A percentile compares a stretch with the other conserved stretches of the same genome.
phyloP scores from a whole-genome alignment of 2,888 invertebrate genomes.

The Athalia cordata region DNA sequence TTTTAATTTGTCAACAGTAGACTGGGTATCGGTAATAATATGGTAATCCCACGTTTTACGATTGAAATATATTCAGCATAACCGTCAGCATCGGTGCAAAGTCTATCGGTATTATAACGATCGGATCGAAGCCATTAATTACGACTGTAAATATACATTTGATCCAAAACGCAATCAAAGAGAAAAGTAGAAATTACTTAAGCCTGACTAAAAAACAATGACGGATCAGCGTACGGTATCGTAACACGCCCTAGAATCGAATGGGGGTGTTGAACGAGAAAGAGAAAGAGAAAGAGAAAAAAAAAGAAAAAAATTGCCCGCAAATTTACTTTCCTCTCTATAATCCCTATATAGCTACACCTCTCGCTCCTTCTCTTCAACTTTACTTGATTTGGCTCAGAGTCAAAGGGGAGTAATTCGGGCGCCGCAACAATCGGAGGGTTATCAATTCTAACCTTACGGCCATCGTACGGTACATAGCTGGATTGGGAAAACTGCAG shows the following conservation, averaged over 20 bases:
- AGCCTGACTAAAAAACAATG: neutral
- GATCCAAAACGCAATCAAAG: slow-evolving; percentile 4
- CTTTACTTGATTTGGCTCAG: neutral
- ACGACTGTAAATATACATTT: slow-evolving; percentile 15
- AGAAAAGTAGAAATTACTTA: slow-evolving; percentile 10
- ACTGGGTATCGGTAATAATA: slow-evolving; percentile 32
- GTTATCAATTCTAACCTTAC: slow-evolving; percentile 41
- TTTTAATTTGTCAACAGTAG: slow-evolving; percentile 27
- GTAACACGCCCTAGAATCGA: neutral
- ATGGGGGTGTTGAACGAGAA: no score
- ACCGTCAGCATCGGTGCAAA: slow-evolving; percentile 14
- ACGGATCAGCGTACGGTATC: neutral
- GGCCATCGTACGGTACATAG: slow-evolving; percentile 7
- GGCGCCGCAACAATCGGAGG: slow-evolving; percentile 11
- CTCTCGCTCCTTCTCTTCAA: neutral
- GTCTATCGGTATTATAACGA: neutral
- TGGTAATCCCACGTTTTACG: slow-evolving; percentile 7
- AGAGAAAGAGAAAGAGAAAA: no score
- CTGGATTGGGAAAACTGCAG: slow-evolving; percentile 24
- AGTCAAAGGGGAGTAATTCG: slow-evolving; percentile 5
- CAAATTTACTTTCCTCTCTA: no score
- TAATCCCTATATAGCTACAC: no score
- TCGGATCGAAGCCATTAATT: slow-evolving; percentile 18
- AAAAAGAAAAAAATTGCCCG: no score
- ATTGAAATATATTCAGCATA: slow-evolving; percentile 28